Conservation (phyloP, 2,113 vertebrate species). For the Thamnophis sirtalis region DNA sequence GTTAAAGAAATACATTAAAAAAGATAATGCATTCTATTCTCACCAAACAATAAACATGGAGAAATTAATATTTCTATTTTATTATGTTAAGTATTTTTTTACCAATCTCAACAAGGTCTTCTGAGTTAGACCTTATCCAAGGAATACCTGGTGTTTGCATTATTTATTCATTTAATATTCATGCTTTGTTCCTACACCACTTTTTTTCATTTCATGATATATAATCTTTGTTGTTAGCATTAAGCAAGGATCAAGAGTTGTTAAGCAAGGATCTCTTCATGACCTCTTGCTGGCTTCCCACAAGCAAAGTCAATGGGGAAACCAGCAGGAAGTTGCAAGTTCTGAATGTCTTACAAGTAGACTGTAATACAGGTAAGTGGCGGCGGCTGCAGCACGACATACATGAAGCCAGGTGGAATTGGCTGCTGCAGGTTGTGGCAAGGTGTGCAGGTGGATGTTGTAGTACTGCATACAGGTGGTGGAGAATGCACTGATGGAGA, state of each 20-base stretch:
- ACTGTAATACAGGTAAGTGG: not conserved
- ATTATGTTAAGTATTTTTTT: not conserved
- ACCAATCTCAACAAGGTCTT: not conserved
- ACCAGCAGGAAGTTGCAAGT: not conserved
- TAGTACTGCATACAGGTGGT: too few species aligned
- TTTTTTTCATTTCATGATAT: not conserved
- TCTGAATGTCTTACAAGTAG: not conserved
- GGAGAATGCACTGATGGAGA: not conserved
- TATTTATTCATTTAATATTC: not conserved
- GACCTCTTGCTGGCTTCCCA: not conserved
- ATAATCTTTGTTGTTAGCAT: not conserved
- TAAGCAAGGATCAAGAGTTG: not conserved
- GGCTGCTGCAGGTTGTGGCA: not conserved
- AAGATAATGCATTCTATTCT: not conserved
- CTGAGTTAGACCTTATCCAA: not conserved
- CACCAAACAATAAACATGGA: not conserved
- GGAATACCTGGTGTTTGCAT: not conserved
- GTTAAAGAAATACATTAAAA: not conserved
- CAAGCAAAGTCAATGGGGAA: not conserved
- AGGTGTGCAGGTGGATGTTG: not conserved
- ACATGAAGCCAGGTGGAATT: not conserved
- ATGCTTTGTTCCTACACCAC: not conserved
- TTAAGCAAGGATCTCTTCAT: not conserved
- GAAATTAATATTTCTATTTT: not conserved
- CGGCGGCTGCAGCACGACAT: not conserved